Conservation (phyloP, 2,888 invertebrate species). For the Eristalis pertinax region DNA sequence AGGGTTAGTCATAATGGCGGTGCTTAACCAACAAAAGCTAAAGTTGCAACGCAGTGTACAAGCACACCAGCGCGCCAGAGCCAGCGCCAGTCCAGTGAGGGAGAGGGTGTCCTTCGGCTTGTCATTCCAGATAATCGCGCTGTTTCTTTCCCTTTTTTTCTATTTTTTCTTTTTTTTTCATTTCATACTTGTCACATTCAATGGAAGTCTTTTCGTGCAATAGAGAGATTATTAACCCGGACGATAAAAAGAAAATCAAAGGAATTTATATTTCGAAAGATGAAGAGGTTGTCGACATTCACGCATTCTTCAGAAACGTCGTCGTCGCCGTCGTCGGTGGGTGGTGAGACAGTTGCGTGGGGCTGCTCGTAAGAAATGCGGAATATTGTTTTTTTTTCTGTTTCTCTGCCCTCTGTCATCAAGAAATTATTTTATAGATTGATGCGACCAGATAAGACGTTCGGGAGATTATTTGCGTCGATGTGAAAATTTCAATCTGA, state of each 20-base stretch:
- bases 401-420: not conserved
- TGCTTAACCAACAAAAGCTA: slow-evolving; percentile 52
- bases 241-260: slow-evolving; percentile 61
- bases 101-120: slow-evolving; percentile 49
- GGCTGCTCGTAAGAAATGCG: not conserved
- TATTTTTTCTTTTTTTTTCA: slow-evolving; percentile 15
- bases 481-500: slow-evolving; percentile 58
- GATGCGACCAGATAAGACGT: slow-evolving; percentile 39
- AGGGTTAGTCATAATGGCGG: slow-evolving; percentile 55
- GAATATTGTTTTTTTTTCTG: slow-evolving; percentile 1
- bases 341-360: not conserved
- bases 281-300: slow-evolving; percentile 55
- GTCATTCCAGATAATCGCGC: slow-evolving; percentile 66
- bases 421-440: slow-evolving; percentile 22
- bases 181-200: slow-evolving; percentile 58
- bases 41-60: slow-evolving; percentile 51
- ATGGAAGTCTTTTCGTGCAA: slow-evolving; percentile 60
- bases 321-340: not conserved
- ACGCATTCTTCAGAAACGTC: slow-evolving; percentile 38
- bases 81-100: too few relatives aligned
- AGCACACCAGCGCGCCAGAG: not conserved
- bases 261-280: slow-evolving; percentile 53
- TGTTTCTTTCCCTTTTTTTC: slow-evolving; percentile 31
- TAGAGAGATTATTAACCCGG: slow-evolving; percentile 70
- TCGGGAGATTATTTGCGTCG: slow-evolving; percentile 48